These are phyloP conservation scores for Luehdorfia chinensis DNA, from an alignment of 1,140 invertebrate species.

Conservation along the genomic window DNA sequence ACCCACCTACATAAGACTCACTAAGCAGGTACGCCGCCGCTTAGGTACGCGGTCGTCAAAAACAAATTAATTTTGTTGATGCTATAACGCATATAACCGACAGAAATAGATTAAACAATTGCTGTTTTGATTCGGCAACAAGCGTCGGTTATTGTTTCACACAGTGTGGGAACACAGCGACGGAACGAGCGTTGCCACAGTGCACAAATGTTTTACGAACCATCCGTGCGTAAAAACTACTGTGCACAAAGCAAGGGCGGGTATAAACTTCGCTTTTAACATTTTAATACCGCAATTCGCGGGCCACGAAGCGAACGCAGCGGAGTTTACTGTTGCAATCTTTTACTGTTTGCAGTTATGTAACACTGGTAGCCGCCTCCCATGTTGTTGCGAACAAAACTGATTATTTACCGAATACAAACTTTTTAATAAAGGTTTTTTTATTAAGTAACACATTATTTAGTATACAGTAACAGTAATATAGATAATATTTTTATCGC, in stretches of 20 bases:
- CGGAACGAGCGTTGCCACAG: slow-evolving; percentile 2
- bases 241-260: slow-evolving; percentile 41
- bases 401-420: too few species aligned
- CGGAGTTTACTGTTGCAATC: slow-evolving; percentile 10
- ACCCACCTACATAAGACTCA: too few species aligned
- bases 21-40: too few species aligned
- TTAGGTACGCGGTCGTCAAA: too few species aligned
- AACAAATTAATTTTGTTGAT: too few species aligned
- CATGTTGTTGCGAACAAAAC: neutral
- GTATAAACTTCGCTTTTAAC: slow-evolving; percentile 53
- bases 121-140: slow-evolving; percentile 12
- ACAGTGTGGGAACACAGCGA: slow-evolving; percentile 2
- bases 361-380: slow-evolving; percentile 3
- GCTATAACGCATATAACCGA: too few species aligned
- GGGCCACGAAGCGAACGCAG: slow-evolving; percentile 23
- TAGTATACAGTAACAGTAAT: too few species aligned
- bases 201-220: slow-evolving; percentile 44
- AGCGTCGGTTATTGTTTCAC: slow-evolving; percentile 12
- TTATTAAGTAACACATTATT: too few species aligned
- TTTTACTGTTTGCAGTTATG: slow-evolving; percentile 9
- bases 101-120: slow-evolving; percentile 11
- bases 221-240: slow-evolving; percentile 39
- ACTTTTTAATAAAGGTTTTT: too few species aligned
- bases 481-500: too few species aligned
- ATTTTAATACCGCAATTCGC: slow-evolving; percentile 62